phyloP scores from a whole-genome alignment of 2,888 invertebrate genomes.

The Sericinus montela region DNA sequence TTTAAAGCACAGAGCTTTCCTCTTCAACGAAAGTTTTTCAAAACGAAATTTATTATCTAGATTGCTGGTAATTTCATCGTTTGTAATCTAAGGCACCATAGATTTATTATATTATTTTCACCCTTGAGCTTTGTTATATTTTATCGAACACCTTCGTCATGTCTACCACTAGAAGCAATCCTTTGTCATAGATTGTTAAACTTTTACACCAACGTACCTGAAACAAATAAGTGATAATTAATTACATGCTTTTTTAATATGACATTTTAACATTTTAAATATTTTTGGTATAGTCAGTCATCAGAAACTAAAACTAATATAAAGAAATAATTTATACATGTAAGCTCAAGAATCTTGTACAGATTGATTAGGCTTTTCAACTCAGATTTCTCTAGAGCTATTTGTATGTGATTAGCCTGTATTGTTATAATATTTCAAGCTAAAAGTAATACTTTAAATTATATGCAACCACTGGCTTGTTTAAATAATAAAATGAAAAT shows the following conservation, averaged over 20 bases:
- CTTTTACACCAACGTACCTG: constrained; percentile 11
- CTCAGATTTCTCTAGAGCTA: too few species aligned
- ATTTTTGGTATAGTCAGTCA: too few species aligned
- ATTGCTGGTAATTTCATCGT: constrained; percentile 4
- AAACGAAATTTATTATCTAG: constrained; percentile 8
- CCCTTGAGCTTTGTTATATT: background rate
- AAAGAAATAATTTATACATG: too few species aligned
- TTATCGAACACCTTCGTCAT: background rate
- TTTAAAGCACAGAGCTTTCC: constrained; percentile 7
- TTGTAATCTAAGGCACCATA: background rate
- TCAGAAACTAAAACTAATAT: too few species aligned
- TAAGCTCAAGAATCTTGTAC: too few species aligned
- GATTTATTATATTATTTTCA: background rate
- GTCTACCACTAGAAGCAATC: background rate
- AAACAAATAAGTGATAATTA: constrained; percentile 1
- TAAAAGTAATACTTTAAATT: too few species aligned
- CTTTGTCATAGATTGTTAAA: background rate
- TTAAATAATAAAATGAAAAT: too few species aligned
- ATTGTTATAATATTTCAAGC: too few species aligned
- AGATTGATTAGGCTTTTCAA: too few species aligned
- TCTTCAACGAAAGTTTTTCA: constrained; percentile 6
- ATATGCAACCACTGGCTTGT: too few species aligned
- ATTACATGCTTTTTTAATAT: background rate
- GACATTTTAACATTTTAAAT: too few species aligned
- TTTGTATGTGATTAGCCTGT: too few species aligned